Percentiles rank a stretch among this genome's conserved stretches.
Conservation (phyloP, 2,888 invertebrate species). For the Mongoloraphidia duomilia region DNA sequence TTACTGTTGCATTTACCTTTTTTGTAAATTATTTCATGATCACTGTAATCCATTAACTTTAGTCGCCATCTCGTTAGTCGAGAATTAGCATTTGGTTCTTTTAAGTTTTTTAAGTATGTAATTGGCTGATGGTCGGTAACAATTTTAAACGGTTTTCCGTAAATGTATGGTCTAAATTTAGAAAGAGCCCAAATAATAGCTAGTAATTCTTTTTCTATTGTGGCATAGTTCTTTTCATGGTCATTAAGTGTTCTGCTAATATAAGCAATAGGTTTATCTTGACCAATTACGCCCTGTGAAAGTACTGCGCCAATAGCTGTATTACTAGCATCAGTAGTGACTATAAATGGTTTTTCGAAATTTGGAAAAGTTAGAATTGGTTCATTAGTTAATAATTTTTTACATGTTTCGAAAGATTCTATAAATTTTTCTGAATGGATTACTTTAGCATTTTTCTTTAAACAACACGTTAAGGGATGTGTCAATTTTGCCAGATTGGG, state of each 20-base stretch:
- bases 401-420: slow-evolving; percentile 9
- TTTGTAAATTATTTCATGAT: slow-evolving; percentile 19
- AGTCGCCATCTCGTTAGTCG: slow-evolving; percentile 24
- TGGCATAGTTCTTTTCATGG: slow-evolving; percentile 15
- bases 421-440: slow-evolving; percentile 1
- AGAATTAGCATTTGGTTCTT: slow-evolving; percentile 22
- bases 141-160: slow-evolving; percentile 22
- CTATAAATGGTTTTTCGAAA: slow-evolving; percentile 13
- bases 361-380: slow-evolving; percentile 13
- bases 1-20: slow-evolving; percentile 18
- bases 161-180: slow-evolving; percentile 19
- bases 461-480: slow-evolving; percentile 11
- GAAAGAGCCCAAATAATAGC: slow-evolving; percentile 18
- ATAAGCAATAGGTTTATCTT: slow-evolving; percentile 14
- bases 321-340: slow-evolving; percentile 16
- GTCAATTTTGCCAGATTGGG: slow-evolving; percentile 13
- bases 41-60: slow-evolving; percentile 20
- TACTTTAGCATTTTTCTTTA: slow-evolving; percentile 12
- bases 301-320: slow-evolving; percentile 14
- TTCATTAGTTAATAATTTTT: slow-evolving; percentile 7
- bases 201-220: slow-evolving; percentile 19
- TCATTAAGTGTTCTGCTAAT: slow-evolving; percentile 14
- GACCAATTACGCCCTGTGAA: slow-evolving; percentile 9
- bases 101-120: slow-evolving; percentile 22
- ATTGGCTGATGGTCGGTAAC: slow-evolving; percentile 26